Evolutionary conservation across 2,888 invertebrate genomes (phyloP).

Genomic region (Sphecodes monilicornis): DNA sequence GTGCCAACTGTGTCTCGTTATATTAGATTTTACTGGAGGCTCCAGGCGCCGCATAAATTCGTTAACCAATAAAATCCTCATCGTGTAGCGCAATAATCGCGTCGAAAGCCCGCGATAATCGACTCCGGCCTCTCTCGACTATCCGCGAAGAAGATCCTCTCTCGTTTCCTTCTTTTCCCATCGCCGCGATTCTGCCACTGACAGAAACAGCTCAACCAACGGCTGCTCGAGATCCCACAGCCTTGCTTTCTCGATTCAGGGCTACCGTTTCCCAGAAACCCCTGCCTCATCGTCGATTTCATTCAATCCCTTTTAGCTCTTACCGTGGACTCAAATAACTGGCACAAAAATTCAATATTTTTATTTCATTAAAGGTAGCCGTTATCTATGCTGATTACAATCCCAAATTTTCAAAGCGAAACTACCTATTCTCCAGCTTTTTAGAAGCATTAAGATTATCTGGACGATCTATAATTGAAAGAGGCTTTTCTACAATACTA

Average conservation of each 20-base stretch:
- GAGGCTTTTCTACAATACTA: no score
- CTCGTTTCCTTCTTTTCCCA: neutral
- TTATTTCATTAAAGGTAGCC: neutral
- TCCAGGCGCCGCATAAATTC: slow-evolving; percentile 82
- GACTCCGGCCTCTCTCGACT: neutral
- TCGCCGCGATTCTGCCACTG: neutral
- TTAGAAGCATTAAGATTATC: no score
- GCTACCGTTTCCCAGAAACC: neutral
- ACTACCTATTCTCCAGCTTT: no score
- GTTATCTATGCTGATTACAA: neutral
- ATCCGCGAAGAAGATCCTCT: neutral
- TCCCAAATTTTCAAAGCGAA: neutral
- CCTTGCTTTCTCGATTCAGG: neutral
- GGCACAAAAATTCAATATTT: neutral
- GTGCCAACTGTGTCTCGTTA: slow-evolving; percentile 83
- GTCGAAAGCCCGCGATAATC: slow-evolving; percentile 54
- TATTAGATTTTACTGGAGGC: slow-evolving; percentile 81
- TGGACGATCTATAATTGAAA: no score
- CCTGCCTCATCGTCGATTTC: neutral
- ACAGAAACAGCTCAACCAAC: slow-evolving; percentile 6
- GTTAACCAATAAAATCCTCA: slow-evolving; percentile 82
- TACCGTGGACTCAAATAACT: neutral
- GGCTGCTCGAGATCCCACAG: slow-evolving; percentile 1
- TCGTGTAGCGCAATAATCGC: slow-evolving; percentile 74
- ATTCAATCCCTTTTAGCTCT: neutral